Evolutionary conservation across 2,113 vertebrate genomes (phyloP).

Genomic region (Terrapene triunguis): DNA sequence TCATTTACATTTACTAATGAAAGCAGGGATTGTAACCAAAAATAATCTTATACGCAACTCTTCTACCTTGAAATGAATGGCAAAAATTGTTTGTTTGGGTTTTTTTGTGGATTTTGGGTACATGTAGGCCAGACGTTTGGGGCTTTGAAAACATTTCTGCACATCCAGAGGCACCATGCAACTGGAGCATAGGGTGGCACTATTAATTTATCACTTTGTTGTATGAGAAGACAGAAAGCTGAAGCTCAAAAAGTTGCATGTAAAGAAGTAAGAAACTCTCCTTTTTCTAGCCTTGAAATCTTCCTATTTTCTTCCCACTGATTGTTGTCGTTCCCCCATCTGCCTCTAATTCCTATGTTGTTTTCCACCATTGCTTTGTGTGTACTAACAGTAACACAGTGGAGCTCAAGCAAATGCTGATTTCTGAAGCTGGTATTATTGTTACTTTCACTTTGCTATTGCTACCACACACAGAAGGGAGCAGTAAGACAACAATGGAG

Average conservation of each 20-base stretch:
- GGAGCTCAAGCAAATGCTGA: constrained; percentile 34
- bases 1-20: background rate
- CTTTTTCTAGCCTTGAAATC: background rate
- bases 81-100: background rate
- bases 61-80: background rate
- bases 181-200: background rate
- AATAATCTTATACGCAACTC: background rate
- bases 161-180: background rate
- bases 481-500: constrained; percentile 64
- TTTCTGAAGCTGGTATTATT: constrained; percentile 52
- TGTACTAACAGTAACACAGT: background rate
- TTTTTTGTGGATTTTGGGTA: background rate
- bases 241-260: background rate
- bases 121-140: background rate
- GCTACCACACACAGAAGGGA: constrained; percentile 39
- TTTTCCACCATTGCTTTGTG: constrained; percentile 40
- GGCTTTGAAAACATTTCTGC: background rate
- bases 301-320: background rate
- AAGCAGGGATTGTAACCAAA: background rate
- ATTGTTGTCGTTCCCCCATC: constrained; percentile 11
- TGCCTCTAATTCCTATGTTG: constrained; percentile 24
- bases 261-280: background rate
- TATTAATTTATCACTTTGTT: background rate
- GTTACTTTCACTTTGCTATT: constrained; percentile 62
- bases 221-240: background rate